phyloP scores from a whole-genome alignment of 30 jellyfish, hydroid and myxozoan species.

The Mastigias papua region DNA sequence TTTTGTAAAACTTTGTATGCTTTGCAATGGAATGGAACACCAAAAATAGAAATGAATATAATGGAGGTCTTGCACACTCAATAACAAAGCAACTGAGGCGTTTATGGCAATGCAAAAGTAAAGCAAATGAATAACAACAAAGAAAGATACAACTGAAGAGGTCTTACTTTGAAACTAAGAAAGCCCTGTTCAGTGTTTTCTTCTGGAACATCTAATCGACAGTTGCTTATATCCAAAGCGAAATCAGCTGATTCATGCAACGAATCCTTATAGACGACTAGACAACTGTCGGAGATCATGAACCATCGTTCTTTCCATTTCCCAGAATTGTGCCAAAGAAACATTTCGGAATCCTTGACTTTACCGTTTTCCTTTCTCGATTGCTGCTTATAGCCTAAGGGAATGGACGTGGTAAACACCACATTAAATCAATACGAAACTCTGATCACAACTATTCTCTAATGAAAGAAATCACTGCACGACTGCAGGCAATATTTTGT shows the following conservation, averaged over 20 bases:
- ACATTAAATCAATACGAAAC: too few relatives aligned
- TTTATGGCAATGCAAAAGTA: too few relatives aligned
- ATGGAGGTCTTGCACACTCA: too few relatives aligned
- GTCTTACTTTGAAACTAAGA: conserved; percentile 50
- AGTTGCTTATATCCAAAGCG: conserved; percentile 63
- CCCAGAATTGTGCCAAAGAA: conserved; percentile 35
- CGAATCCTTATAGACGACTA: conserved; percentile 57
- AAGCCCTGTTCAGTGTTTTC: conserved; percentile 57
- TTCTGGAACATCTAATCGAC: conserved; percentile 41
- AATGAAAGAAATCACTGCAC: too few relatives aligned
- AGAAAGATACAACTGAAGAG: neutral
- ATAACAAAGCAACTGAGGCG: too few relatives aligned
- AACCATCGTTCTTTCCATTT: conserved; percentile 75
- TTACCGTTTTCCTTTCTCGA: conserved; percentile 11
- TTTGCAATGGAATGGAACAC: too few relatives aligned
- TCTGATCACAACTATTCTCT: too few relatives aligned
- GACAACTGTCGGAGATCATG: conserved; percentile 30
- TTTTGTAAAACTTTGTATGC: too few relatives aligned
- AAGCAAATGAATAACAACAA: too few relatives aligned
- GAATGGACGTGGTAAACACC: neutral
- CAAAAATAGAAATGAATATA: too few relatives aligned
- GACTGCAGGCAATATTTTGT: too few relatives aligned
- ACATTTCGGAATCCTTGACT: conserved; percentile 19
- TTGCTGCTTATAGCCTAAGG: conserved; percentile 10
- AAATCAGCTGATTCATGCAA: conserved; percentile 40